Evolutionary conservation across 2,113 vertebrate species (phyloP).

Genomic region (Brachirus orientalis): DNA sequence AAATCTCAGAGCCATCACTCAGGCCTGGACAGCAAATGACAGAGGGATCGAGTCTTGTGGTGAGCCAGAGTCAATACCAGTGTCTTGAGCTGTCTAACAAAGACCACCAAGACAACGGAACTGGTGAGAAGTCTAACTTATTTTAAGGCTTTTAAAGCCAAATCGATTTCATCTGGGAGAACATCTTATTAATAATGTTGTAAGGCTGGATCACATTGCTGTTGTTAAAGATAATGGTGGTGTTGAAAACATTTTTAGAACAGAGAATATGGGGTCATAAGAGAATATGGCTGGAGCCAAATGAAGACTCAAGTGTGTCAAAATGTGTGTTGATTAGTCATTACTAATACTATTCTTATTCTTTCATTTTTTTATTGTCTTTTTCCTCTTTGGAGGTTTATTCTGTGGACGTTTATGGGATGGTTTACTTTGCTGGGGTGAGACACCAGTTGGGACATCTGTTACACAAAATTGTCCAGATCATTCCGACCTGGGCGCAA

Average conservation of each 20-base stretch:
- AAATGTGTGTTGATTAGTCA: too few relatives aligned
- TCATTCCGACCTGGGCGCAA: slow-evolving; percentile 83
- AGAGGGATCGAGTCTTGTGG: slow-evolving; percentile 49
- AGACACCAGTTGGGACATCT: slow-evolving; percentile 85
- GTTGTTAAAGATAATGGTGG: slow-evolving; percentile 8
- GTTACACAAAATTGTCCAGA: slow-evolving; percentile 87
- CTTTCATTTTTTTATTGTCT: not conserved
- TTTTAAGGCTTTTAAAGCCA: slow-evolving; percentile 12
- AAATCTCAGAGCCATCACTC: slow-evolving; percentile 59
- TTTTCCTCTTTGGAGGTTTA: slow-evolving; percentile 69
- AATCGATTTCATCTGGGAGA: slow-evolving; percentile 29
- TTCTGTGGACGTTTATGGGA: slow-evolving; percentile 93
- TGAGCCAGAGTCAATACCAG: slow-evolving; percentile 67
- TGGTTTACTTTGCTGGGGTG: slow-evolving; percentile 93
- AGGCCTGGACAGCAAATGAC: slow-evolving; percentile 47
- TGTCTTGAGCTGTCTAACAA: slow-evolving; percentile 71
- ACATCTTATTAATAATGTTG: not conserved
- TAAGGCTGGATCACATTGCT: not conserved
- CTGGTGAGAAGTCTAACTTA: slow-evolving; percentile 68
- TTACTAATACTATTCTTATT: too few relatives aligned
- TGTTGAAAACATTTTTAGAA: not conserved
- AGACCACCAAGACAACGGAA: slow-evolving; percentile 70
- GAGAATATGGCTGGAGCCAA: too few relatives aligned
- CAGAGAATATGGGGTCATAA: too few relatives aligned
- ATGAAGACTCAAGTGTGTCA: not conserved